Base-by-base conservation (phyloP, 92 coral and sea anemone genomes). In the Epizoanthus fatuus region DNA sequence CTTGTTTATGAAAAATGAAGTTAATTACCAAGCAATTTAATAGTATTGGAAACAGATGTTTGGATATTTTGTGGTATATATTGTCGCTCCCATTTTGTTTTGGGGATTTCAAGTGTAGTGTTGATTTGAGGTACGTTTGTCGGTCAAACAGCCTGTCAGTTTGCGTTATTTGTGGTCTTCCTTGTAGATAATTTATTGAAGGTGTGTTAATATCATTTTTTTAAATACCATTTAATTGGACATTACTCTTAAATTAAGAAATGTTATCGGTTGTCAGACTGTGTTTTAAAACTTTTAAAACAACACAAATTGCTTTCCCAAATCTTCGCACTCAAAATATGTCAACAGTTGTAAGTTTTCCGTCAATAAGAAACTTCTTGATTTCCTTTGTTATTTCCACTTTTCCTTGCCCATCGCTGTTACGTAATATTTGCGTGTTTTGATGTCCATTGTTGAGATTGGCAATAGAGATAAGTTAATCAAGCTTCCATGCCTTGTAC, bases 181-280 rank as follows among this genome's bases (percentile, higher is more conserved):
- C 39, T 12, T 4, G 38, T 7, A 52, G 6, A 73, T 74, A 13
- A 51, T 53, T 74, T 53, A 74, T 74, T 74, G 35, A 32, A 72
- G 56, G 19, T 9, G 22, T 74, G 79, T 74, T 54, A 52, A 52
- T 52, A 74, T 35, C 60, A 35, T 74, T 35, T 11, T 25, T 22
- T 22, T 0, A 22, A 22, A 53, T 37, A 54, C 37, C 20, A 3
- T 53, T 54, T 32, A 32, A 54, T 51, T 12, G 15, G 42, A 13
- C 35, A 53, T 14, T 42, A 73, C 12, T 25, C 38, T 9, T 14
- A 5, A 12, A 3, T 32, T 37, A 37, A 32, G 3, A 16, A 14
- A 65, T 13, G 14, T 37, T 11, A 67, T 67, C n/a, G 71, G 40
- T 42, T 42, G 32, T 44, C 8, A 42, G 16, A 42, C 7, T 42